A percentile compares a stretch with the other conserved stretches of the same genome.
phyloP scores from a whole-genome alignment of 2,797 vertebrate species.

The Channa striata region DNA sequence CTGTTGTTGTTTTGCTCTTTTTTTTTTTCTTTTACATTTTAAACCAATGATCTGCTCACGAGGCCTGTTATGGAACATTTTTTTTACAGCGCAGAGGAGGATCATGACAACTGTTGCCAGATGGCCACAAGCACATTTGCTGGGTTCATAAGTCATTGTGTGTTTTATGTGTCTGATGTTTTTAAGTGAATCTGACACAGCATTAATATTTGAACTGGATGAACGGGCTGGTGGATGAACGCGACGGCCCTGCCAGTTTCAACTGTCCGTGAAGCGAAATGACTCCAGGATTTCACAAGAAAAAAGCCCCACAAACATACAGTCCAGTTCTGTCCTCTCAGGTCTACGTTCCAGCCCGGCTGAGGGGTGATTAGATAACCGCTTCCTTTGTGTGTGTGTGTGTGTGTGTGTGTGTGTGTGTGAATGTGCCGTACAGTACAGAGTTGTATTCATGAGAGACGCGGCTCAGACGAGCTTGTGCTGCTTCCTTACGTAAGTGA shows the following conservation, averaged over 20 bases:
- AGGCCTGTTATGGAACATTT: not conserved
- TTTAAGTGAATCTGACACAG: not conserved
- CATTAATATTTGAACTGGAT: not conserved
- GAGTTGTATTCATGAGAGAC: slow-evolving; percentile 58
- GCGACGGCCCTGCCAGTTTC: not conserved
- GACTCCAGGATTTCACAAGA: too few relatives aligned
- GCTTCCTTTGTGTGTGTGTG: slow-evolving; percentile 27
- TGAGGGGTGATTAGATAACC: slow-evolving; percentile 59
- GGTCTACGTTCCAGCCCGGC: slow-evolving; percentile 31
- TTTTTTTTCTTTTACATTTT: too few relatives aligned
- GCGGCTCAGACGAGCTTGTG: slow-evolving; percentile 53
- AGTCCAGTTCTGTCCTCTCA: slow-evolving; percentile 32
- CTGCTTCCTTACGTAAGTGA: slow-evolving; percentile 67
- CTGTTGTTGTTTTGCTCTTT: too few relatives aligned
- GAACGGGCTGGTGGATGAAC: not conserved
- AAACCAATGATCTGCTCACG: not conserved
- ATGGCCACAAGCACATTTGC: too few relatives aligned
- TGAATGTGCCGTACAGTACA: slow-evolving; percentile 29
- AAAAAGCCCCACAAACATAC: slow-evolving; percentile 2
- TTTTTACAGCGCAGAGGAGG: not conserved
- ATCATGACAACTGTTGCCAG: too few relatives aligned
- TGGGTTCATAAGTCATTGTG: not conserved
- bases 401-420: slow-evolving; percentile 36
- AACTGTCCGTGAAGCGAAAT: not conserved
- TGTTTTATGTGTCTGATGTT: not conserved